Evolutionary conservation across 2,797 vertebrate genomes (phyloP), one percentile per base, ranked within the genome.

Genomic region (Sebastes taczanowskii): DNA sequence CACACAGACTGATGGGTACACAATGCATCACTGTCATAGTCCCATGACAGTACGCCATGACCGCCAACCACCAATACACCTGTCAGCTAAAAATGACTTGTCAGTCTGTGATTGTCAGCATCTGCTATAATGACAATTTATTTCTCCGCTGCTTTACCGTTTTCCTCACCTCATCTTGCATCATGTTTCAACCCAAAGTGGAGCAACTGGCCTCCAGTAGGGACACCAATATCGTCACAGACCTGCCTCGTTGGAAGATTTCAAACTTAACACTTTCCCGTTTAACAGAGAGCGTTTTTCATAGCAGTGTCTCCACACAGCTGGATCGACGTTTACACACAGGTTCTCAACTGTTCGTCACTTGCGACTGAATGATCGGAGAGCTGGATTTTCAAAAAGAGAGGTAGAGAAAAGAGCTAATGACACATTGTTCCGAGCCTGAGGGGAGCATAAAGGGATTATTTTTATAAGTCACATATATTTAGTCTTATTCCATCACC

Each of bases 31-130:
- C 88, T 89, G 92, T 90, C 86, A 71, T 4, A 6, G 75, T 86
- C 88, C 86, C 89, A 64, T 80, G 89, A 92, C 68, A 81, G 88
- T 42, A 74, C 53, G n/a, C 86, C 81, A 75, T 83, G 80, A 84
- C 82, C 35, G 76, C 77, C 88, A 90, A 79, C 80, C 85, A 76
- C 79, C 78, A 79, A 69, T 76, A 69, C 86, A 83, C 83, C 89
- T 90, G 85, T 89, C 89, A 88, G 88, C 88, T 80, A 91, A 93
- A 92, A 93, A 93, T 90, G 78, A 89, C 89, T 91, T 79, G 67
- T 76, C 89, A 76, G 87, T 90, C 83, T 85, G 70, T 85, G 91
- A 91, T 81, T 94, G 91, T 94, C 91, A 93, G 86, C 90, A 74
- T 71, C 84, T 82, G 82, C 89, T 63, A 81, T 88, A 81, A 91